Evolutionary conservation across 1,140 invertebrate genomes (phyloP).

Genomic region (Microplitis demolitor): DNA sequence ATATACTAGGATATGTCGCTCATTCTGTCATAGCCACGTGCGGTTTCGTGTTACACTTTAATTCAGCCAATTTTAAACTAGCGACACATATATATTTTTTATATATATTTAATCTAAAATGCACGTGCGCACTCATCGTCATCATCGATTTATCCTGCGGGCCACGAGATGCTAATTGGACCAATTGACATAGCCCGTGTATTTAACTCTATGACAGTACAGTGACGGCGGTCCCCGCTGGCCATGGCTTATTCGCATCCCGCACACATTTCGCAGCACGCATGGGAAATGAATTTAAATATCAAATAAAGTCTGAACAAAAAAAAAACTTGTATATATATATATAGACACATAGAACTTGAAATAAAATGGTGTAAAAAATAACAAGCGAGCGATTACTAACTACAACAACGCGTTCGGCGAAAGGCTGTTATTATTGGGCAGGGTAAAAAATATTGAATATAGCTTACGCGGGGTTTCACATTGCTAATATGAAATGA

Average conservation of each 20-base stretch:
- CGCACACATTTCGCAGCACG: too few species aligned
- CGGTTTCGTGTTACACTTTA: slow-evolving; percentile 62
- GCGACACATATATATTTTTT: background rate
- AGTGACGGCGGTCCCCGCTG: too few species aligned
- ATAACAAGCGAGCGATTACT: too few species aligned
- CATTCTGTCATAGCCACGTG: slow-evolving; percentile 53
- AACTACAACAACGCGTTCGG: too few species aligned
- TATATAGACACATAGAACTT: too few species aligned
- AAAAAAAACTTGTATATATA: too few species aligned
- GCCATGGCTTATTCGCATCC: too few species aligned
- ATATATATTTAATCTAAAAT: background rate
- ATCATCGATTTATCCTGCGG: slow-evolving; percentile 17
- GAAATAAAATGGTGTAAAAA: too few species aligned
- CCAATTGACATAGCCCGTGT: slow-evolving; percentile 19
- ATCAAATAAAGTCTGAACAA: too few species aligned
- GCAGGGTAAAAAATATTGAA: too few species aligned
- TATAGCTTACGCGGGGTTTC: background rate
- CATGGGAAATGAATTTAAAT: too few species aligned
- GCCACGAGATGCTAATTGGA: slow-evolving; percentile 16
- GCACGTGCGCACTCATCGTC: slow-evolving; percentile 12
- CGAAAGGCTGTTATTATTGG: too few species aligned
- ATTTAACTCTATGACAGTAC: slow-evolving; percentile 2
- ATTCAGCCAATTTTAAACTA: slow-evolving; percentile 55
- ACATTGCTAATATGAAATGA: slow-evolving; percentile 1
- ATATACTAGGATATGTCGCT: slow-evolving; percentile 32